Conservation (phyloP, 2,888 invertebrate genomes). For the Caenorhabditis panamensis region DNA sequence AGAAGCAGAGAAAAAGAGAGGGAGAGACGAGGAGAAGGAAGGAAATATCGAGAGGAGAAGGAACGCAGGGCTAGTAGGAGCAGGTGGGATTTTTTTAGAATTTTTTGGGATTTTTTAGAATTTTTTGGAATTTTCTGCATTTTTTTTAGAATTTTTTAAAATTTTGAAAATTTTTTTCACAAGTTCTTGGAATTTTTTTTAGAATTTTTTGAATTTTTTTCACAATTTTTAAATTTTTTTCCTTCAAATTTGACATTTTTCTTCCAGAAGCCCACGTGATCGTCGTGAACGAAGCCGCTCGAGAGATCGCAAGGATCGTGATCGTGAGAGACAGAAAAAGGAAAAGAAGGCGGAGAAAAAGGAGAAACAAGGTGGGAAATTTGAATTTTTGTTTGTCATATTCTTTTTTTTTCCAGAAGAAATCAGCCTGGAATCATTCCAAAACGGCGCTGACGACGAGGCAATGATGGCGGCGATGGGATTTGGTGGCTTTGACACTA, state of each 20-base stretch:
- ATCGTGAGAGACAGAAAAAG: conserved; percentile 57
- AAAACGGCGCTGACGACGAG: conserved; percentile 67
- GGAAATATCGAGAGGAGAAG: conserved; percentile 47
- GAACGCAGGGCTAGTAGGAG: conserved; percentile 50
- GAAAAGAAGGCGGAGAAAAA: conserved; percentile 39
- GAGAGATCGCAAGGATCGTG: conserved; percentile 56
- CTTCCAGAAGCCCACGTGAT: conserved; percentile 60
- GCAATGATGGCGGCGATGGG: conserved; percentile 87
- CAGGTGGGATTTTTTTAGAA: conserved; percentile 5
- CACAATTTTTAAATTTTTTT: neutral
- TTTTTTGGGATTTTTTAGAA: too few relatives aligned
- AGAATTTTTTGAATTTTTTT: neutral
- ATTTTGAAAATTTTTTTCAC: neutral
- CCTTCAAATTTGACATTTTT: neutral
- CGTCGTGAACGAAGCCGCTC: conserved; percentile 55
- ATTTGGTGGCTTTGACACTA: conserved; percentile 94
- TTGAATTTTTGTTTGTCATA: neutral
- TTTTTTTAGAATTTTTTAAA: too few relatives aligned
- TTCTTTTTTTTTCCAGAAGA: conserved; percentile 42
- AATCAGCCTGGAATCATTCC: conserved; percentile 50
- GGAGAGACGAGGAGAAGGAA: conserved; percentile 6
- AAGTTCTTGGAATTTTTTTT: neutral
- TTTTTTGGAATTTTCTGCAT: too few relatives aligned
- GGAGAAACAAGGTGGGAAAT: conserved; percentile 27
- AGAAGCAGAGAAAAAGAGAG: conserved; percentile 47